phyloP scores from a whole-genome alignment of 2,113 vertebrate genomes.

The Stegostoma tigrinum region DNA sequence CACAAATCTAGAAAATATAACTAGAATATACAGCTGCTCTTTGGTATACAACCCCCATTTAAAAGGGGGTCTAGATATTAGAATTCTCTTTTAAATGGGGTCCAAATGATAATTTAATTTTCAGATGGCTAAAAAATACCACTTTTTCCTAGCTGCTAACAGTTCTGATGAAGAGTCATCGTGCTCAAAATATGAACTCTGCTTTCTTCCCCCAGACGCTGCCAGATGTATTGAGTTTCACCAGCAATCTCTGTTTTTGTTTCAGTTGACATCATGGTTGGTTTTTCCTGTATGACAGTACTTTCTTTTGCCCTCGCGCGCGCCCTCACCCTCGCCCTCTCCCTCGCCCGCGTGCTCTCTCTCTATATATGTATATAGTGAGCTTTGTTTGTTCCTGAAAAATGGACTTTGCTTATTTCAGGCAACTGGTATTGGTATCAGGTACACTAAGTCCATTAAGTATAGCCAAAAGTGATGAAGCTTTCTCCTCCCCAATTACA shows the following conservation, averaged over 20 bases:
- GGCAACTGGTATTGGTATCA: neutral
- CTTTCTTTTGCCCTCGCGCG: neutral
- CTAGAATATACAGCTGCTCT: neutral
- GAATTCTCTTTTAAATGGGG: neutral
- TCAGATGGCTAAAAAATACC: neutral
- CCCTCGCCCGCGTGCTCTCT: neutral
- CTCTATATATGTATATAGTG: neutral
- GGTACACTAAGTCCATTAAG: neutral
- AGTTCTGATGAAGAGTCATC: no score
- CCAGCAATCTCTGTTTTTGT: no score
- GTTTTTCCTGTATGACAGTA: neutral
- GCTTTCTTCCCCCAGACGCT: no score
- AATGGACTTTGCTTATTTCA: neutral
- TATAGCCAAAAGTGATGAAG: neutral
- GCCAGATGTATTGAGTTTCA: no score
- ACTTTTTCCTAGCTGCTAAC: no score
- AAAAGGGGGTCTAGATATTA: neutral
- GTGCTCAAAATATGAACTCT: no score
- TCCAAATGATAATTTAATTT: neutral
- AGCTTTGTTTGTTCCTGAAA: neutral
- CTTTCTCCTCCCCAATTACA: neutral
- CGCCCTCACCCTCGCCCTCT: no score
- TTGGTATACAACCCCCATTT: neutral
- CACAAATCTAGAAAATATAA: neutral
- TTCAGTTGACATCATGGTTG: neutral